A percentile compares a stretch with the other conserved stretches of the same genome.
These are phyloP conservation scores for Acanthis flammea DNA, from an alignment of 2,797 vertebrate genomes.

Conservation along the genomic window DNA sequence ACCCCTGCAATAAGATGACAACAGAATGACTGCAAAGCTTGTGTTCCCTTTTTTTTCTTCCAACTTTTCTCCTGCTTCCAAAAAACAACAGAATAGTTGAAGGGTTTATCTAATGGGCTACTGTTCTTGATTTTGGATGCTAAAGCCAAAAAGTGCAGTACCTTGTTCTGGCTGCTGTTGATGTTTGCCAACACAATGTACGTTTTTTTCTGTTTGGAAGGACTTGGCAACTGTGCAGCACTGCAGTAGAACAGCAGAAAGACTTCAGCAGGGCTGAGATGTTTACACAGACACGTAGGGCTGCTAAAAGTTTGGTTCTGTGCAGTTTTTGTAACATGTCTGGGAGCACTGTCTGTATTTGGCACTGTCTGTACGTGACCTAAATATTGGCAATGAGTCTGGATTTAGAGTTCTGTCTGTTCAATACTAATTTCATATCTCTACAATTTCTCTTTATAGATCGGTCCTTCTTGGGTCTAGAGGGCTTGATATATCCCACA, in stretches of 20 bases:
- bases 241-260: conserved; percentile 37
- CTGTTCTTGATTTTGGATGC: not conserved
- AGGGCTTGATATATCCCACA: conserved; percentile 95
- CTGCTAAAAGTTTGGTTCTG: not conserved
- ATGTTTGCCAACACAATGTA: not conserved
- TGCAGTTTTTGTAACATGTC: not conserved
- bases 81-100: not conserved
- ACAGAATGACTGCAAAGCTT: not conserved
- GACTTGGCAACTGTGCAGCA: conserved; percentile 33
- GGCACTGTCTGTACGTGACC: not conserved
- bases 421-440: not conserved
- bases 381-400: not conserved
- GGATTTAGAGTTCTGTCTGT: not conserved
- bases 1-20: not conserved
- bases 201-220: not conserved
- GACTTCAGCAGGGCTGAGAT: not conserved
- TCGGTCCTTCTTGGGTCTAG: conserved; percentile 94
- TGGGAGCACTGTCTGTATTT: not conserved
- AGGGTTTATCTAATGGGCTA: not conserved
- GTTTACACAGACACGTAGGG: not conserved
- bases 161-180: not conserved
- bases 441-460: conserved; percentile 65
- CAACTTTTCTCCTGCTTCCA: not conserved
- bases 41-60: rapidly evolving
- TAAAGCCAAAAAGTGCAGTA: not conserved